phyloP scores from a whole-genome alignment of 2,888 invertebrate species.

The Branchellion lobata region DNA sequence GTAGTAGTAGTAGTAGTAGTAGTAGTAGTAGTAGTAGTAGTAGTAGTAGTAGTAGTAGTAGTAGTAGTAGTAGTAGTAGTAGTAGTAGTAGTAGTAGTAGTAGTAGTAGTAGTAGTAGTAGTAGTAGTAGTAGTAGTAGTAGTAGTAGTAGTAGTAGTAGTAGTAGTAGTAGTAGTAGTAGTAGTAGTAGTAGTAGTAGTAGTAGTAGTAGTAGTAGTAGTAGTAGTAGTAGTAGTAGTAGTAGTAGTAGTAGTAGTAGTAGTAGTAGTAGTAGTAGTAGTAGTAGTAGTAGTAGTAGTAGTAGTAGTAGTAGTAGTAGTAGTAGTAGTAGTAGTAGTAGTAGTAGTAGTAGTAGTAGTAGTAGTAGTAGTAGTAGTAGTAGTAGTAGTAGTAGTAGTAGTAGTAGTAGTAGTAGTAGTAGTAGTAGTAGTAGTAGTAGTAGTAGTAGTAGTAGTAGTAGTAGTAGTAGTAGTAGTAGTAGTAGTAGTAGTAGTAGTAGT shows the following conservation, averaged over 20 bases:
- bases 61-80: conserved; percentile 22
- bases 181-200: conserved; percentile 18
- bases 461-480: conserved; percentile 21
- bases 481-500: conserved; percentile 22
- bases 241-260: conserved; percentile 22
- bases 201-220: conserved; percentile 14
- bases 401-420: conserved; percentile 21
- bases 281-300: conserved; percentile 17
- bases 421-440: conserved; percentile 14
- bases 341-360: conserved; percentile 18
- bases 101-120: conserved; percentile 21
- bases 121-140: conserved; percentile 22
- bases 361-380: conserved; percentile 14
- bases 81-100: conserved; percentile 22
- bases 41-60: conserved; percentile 21
- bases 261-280: conserved; percentile 22
- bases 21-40: conserved; percentile 22
- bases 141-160: conserved; percentile 22
- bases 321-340: conserved; percentile 14
- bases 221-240: conserved; percentile 21
- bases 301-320: conserved; percentile 22
- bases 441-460: conserved; percentile 19
- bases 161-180: conserved; percentile 21
- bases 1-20: conserved; percentile 18
- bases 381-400: conserved; percentile 19